Evolutionary conservation across 1,140 invertebrate genomes (phyloP), one percentile per base, ranked within the genome.

Genomic region (Tetragonula clypearis): DNA sequence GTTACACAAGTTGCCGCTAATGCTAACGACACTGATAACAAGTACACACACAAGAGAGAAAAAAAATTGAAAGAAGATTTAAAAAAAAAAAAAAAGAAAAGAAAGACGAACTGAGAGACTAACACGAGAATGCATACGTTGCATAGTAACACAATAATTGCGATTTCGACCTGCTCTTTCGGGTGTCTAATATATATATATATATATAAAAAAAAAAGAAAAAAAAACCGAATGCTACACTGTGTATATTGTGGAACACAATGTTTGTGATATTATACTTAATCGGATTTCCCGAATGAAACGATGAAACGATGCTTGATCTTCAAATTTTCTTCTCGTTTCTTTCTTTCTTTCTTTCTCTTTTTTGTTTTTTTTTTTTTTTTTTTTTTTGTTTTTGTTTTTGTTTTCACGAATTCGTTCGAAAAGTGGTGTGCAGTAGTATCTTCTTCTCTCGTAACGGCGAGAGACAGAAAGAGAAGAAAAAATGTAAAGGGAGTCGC

Each of bases 181-280:
- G 71, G 60, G 62, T 87, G 66, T 79, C 41, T 53, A 4, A 26
- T 53, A 41, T 12, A 9, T 9, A 17, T 30, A 53, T n/a, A n/a
- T n/a, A n/a, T n/a, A n/a, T n/a, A n/a, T n/a, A 26, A 14, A 41
- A 9, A 15, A 30, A 30, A 26, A 8, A 41, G 8, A 35, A 5
- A 41, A 21, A 26, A 71, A 19, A 41, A 58, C 49, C 41, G 55
- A 58, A 80, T 41, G 23, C 19, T 30, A 41, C 41, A 41, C 53
- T 55, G 53, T 55, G 53, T 23, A 69, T 84, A 79, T 41, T 72
- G 82, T 84, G 88, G 79, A 89, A 89, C 88, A 88, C 86, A 89
- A 86, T 88, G 84, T 81, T 81, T 77, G 77, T 84, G 85, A 89
- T 88, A 55, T 30, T 30, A 1, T 85, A 86, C 87, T 86, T 35